Conservation (phyloP, 2,113 vertebrate species). For the Elanus axillaris region DNA sequence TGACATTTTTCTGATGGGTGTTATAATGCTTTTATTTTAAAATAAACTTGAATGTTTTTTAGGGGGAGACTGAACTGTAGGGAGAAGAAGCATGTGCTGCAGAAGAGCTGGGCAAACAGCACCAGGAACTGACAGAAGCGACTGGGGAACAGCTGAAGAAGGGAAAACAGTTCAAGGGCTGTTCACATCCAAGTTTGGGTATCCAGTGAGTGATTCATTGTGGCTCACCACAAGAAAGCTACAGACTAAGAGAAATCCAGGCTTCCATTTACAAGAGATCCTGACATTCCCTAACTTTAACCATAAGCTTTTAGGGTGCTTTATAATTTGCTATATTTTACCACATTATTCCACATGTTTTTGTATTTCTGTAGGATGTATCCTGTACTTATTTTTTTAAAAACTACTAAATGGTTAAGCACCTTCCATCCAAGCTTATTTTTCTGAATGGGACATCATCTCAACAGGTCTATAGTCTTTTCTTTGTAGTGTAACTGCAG, state of each 20-base stretch:
- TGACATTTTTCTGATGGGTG: not conserved
- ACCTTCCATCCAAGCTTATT: not conserved
- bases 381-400: not conserved
- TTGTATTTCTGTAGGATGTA: not conserved
- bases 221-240: not conserved
- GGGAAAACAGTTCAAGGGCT: not conserved
- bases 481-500: not conserved
- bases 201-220: accelerated
- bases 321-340: not conserved
- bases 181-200: not conserved
- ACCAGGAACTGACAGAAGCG: not conserved
- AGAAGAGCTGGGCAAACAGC: not conserved
- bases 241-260: not conserved
- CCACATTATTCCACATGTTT: not conserved
- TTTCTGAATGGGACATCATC: not conserved
- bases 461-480: not conserved
- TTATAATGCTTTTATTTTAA: not conserved
- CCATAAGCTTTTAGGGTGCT: not conserved
- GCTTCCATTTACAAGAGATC: not conserved
- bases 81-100: accelerated
- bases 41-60: not conserved
- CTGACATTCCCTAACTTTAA: not conserved
- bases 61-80: not conserved
- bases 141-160: not conserved
- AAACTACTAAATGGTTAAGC: not conserved